A percentile compares a stretch with the other conserved stretches of the same genome.
Evolutionary conservation across 2,888 invertebrate species (phyloP).

Genomic region (Trachelus tabidus): DNA sequence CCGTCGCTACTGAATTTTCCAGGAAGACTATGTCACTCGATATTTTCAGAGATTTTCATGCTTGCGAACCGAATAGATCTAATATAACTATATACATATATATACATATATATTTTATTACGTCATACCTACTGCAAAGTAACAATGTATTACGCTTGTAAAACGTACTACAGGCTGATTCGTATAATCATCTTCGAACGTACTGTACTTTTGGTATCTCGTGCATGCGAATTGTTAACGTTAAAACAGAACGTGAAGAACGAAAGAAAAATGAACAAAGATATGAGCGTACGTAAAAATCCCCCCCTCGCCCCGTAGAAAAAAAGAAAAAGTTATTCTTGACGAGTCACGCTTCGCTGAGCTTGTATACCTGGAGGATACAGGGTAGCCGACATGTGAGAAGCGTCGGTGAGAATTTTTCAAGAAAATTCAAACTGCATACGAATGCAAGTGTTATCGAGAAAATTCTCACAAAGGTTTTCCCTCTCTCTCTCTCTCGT

Average conservation of each 20-base stretch:
- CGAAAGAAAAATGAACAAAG: background rate
- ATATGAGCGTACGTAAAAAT: background rate
- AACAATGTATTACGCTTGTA: too few relatives aligned
- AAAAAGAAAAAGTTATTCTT: background rate
- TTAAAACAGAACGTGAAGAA: background rate
- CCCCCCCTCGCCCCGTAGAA: fast-evolving
- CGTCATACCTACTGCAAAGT: too few relatives aligned
- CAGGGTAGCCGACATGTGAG: background rate
- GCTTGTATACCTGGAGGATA: background rate
- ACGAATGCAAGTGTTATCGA: background rate
- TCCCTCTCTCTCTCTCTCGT: background rate
- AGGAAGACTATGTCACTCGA: background rate
- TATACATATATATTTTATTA: too few relatives aligned
- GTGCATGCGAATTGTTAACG: background rate
- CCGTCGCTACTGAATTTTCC: background rate
- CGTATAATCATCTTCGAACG: background rate
- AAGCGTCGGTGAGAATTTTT: background rate
- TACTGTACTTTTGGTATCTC: background rate
- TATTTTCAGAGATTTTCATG: background rate
- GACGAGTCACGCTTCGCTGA: background rate
- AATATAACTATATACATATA: too few relatives aligned
- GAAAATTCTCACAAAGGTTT: background rate
- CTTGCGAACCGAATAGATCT: background rate
- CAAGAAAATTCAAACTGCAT: background rate
- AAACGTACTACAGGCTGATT: too few relatives aligned